Base-by-base conservation (phyloP, 1,140 invertebrate species). In the Papilio helenus region DNA sequence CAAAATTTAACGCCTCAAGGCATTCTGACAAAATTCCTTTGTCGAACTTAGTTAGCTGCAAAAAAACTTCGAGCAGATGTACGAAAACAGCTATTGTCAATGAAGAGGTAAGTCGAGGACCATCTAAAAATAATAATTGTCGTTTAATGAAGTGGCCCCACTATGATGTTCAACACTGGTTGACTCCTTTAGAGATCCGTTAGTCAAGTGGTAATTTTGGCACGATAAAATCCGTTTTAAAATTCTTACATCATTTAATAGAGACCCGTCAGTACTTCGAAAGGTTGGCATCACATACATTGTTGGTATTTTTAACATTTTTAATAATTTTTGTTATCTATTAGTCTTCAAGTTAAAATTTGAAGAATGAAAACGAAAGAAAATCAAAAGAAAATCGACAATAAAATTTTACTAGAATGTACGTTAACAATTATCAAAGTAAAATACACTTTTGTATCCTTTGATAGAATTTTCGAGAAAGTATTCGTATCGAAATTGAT, bases 1-100 rank as follows among this genome's bases (percentile, higher is more conserved):
- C 81, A 86, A 86, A 86, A 88, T 89, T 89, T 89, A 83, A 89
- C 87, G 87, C 84, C 82, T 81, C 82, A 84, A 85, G 80, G 84
- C 85, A 76, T 86, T 79, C 77, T 82, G 79, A 83, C 79, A 80
- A 72, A 80, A 83, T 83, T 84, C 83, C 81, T 84, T 88, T 89
- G 85, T 89, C 58, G 23, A 76, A 81, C 29, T 82, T 84, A 26
- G 76, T 87, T 81, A 73, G 73, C 80, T 55, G 44, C 68, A 76
- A 79, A 76, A 82, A 84, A 87, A 85, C 85, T 83, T 84, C 79
- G 78, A 77, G 85, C 88, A 89, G 88, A 89, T 89, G 88, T 85
- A 83, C 83, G 77, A 76, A 85, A 86, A 86, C 79, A 85, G 73
- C 72, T 76, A 88, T 88, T 89, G 86, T 85, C 65, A 51, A 65